Conservation (phyloP, 2,888 invertebrate species). For the Agrochola macilenta region DNA sequence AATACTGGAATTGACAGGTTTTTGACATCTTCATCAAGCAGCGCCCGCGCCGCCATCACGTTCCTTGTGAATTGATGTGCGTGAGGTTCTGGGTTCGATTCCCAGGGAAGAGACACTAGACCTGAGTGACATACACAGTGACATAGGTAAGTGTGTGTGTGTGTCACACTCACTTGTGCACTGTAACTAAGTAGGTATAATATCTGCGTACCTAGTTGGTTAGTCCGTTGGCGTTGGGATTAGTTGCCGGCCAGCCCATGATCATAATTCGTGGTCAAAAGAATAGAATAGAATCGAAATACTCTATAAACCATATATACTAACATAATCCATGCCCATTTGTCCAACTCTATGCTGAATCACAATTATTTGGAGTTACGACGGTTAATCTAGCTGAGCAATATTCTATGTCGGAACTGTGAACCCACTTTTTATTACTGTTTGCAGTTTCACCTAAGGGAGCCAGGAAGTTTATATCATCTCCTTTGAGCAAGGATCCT, state of each 20-base stretch:
- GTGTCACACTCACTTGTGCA: not conserved
- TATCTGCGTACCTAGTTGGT: too few relatives aligned
- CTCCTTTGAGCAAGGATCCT: constrained; percentile 5
- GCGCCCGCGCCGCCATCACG: not conserved
- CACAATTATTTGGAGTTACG: not conserved
- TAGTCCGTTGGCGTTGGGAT: too few relatives aligned
- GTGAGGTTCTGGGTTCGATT: not conserved
- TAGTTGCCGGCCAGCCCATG: too few relatives aligned
- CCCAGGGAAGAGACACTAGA: too few relatives aligned
- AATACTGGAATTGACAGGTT: not conserved
- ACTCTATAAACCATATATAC: not conserved
- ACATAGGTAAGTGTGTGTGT: not conserved
- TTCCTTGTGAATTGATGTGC: not conserved
- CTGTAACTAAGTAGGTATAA: not conserved
- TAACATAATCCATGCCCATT: not conserved
- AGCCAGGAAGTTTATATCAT: constrained; percentile 11
- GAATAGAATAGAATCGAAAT: not conserved
- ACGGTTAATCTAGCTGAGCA: not conserved
- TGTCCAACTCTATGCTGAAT: not conserved
- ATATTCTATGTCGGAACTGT: not conserved
- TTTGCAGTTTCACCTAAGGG: constrained; percentile 36
- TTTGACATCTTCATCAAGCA: not conserved
- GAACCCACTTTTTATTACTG: not conserved
- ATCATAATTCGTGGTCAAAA: not conserved
- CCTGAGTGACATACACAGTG: not conserved